phyloP scores from a whole-genome alignment of 1,140 invertebrate genomes.

The Megalopta genalis region DNA sequence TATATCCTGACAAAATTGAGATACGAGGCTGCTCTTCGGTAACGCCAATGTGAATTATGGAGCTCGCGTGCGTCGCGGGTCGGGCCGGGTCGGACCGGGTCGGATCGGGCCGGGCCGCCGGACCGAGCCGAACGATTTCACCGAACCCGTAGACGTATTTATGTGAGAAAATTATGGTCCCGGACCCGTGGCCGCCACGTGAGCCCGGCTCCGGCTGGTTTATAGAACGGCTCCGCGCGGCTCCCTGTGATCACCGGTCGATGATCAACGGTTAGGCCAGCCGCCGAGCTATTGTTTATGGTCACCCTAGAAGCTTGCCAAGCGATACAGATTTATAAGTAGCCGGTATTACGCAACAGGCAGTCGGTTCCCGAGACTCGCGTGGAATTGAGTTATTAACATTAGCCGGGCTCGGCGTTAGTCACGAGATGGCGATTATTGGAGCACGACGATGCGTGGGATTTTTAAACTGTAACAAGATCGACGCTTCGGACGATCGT shows the following conservation, averaged over 20 bases:
- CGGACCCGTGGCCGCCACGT: slow-evolving; percentile 27
- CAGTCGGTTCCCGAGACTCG: background rate
- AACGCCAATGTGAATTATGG: slow-evolving; percentile 63
- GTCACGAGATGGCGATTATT: background rate
- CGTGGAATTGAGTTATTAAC: slow-evolving; percentile 17
- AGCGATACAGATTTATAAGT: slow-evolving; percentile 2
- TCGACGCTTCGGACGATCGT: too few species aligned
- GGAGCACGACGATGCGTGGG: too few species aligned
- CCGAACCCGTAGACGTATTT: slow-evolving; percentile 59
- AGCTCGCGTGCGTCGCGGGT: slow-evolving; percentile 56
- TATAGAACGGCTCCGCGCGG: background rate
- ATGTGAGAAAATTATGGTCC: slow-evolving; percentile 65
- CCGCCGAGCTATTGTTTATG: background rate
- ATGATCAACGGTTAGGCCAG: slow-evolving; percentile 36
- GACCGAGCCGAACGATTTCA: slow-evolving; percentile 48
- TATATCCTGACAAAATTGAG: slow-evolving; percentile 64
- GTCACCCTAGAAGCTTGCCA: background rate
- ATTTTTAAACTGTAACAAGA: too few species aligned
- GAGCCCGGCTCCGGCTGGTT: background rate
- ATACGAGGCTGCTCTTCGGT: slow-evolving; percentile 50
- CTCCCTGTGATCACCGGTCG: slow-evolving; percentile 24
- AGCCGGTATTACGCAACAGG: slow-evolving; percentile 24
- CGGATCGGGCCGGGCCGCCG: slow-evolving; percentile 10
- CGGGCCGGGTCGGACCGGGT: slow-evolving; percentile 22
- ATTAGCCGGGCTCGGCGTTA: background rate